Evolutionary conservation across 2,797 vertebrate species (phyloP).

Genomic region (Octomys mimax): DNA sequence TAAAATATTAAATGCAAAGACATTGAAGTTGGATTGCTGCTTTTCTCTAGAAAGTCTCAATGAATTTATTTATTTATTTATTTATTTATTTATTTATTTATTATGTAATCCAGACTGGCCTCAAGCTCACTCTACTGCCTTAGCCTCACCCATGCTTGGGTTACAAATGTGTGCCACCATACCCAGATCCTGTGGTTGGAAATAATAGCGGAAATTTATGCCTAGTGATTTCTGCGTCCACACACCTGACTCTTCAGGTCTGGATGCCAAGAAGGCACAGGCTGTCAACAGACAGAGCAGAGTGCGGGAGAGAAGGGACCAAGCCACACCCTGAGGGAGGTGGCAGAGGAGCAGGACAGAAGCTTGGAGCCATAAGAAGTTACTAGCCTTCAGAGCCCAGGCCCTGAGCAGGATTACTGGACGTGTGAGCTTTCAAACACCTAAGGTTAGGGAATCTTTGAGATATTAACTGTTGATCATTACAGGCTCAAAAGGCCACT

Average conservation of each 20-base stretch:
- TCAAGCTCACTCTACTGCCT: background rate
- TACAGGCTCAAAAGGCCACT: background rate
- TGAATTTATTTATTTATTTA: too few species aligned
- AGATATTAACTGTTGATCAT: background rate
- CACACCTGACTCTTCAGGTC: too few species aligned
- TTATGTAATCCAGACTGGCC: background rate
- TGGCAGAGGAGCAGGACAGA: too few species aligned
- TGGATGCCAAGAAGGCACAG: too few species aligned
- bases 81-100: background rate
- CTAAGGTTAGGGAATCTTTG: background rate
- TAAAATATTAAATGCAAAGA: background rate
- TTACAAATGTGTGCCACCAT: background rate
- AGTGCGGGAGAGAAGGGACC: too few species aligned
- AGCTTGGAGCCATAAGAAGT: background rate
- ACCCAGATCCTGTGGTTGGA: background rate
- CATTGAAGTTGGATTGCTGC: background rate
- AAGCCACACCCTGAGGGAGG: too few species aligned
- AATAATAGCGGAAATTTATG: conserved; percentile 11
- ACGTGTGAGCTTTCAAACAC: conserved; percentile 28
- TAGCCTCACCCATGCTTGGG: too few species aligned
- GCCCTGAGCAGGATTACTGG: background rate
- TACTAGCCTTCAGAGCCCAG: background rate
- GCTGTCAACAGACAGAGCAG: too few species aligned
- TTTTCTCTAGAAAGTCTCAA: too few species aligned
- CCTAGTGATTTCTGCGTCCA: background rate